phyloP scores from a whole-genome alignment of 2,888 invertebrate genomes.

The Lithophane leautieri region DNA sequence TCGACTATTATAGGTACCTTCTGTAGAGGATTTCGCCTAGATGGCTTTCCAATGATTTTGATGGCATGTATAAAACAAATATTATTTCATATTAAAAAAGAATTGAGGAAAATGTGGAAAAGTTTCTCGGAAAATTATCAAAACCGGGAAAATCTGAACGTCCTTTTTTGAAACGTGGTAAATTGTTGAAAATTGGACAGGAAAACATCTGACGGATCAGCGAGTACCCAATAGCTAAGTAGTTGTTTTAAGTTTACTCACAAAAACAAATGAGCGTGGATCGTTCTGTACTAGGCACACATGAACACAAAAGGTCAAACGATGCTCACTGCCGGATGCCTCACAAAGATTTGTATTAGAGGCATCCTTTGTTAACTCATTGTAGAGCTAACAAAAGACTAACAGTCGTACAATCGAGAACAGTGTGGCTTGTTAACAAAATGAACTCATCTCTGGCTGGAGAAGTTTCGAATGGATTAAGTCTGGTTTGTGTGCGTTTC shows the following conservation, averaged over 20 bases:
- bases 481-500: not conserved
- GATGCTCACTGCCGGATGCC: constrained; percentile 48
- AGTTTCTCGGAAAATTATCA: too few species aligned
- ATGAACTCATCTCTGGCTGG: constrained; percentile 1
- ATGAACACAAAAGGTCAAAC: constrained; percentile 50
- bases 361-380: constrained; percentile 53
- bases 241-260: not conserved
- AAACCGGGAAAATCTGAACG: too few species aligned
- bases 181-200: too few species aligned
- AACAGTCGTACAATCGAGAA: constrained; percentile 33
- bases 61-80: too few species aligned
- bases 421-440: constrained; percentile 21
- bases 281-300: constrained; percentile 1
- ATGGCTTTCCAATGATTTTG: too few species aligned
- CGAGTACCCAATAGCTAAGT: not conserved
- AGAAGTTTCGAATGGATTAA: not conserved
- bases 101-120: too few species aligned
- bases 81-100: too few species aligned
- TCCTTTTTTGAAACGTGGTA: too few species aligned
- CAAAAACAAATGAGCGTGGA: not conserved
- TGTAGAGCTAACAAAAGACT: constrained; percentile 55
- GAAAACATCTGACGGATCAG: too few species aligned
- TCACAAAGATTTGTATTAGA: constrained; percentile 46
- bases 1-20: too few species aligned
- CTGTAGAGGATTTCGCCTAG: too few species aligned